These are phyloP conservation scores for Stichopus chloronotus DNA, from an alignment of 35 echinoderm and acorn worm species.

Conservation along the genomic window DNA sequence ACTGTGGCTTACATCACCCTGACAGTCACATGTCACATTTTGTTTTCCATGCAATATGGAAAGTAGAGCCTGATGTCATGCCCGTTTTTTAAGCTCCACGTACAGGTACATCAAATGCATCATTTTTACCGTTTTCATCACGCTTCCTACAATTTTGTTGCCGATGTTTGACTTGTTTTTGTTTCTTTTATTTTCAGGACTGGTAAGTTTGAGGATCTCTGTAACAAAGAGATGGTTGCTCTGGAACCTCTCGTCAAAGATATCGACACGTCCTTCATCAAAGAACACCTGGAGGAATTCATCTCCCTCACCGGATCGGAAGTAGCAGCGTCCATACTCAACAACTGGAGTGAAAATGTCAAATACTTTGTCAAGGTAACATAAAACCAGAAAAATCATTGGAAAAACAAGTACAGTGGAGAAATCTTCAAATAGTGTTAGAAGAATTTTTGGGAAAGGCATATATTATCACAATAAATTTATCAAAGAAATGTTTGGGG, in stretches of 20 bases:
- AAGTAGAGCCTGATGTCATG: too few relatives aligned
- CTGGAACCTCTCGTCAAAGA: slow-evolving; percentile 79
- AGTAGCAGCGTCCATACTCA: slow-evolving; percentile 67
- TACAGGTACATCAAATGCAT: too few relatives aligned
- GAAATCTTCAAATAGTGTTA: background rate
- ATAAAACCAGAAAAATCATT: background rate
- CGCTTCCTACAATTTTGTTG: too few relatives aligned
- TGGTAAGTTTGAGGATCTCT: slow-evolving; percentile 71
- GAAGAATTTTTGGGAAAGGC: background rate
- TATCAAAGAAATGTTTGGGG: background rate
- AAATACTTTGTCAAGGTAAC: slow-evolving; percentile 88
- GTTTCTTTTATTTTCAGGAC: slow-evolving; percentile 49
- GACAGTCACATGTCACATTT: too few relatives aligned
- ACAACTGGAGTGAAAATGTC: slow-evolving; percentile 79
- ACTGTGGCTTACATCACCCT: too few relatives aligned
- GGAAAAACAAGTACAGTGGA: too few relatives aligned
- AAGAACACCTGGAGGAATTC: slow-evolving; percentile 75
- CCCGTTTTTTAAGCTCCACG: too few relatives aligned
- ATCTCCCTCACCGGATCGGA: slow-evolving; percentile 69
- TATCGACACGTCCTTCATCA: slow-evolving; percentile 80
- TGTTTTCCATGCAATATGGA: too few relatives aligned
- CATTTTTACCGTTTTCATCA: too few relatives aligned
- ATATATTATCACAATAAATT: background rate
- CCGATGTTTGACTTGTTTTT: background rate
- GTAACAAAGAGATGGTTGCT: slow-evolving; percentile 88